These are phyloP conservation scores for Podilymbus podiceps DNA, from an alignment of 2,113 vertebrate species.

Conservation along the genomic window DNA sequence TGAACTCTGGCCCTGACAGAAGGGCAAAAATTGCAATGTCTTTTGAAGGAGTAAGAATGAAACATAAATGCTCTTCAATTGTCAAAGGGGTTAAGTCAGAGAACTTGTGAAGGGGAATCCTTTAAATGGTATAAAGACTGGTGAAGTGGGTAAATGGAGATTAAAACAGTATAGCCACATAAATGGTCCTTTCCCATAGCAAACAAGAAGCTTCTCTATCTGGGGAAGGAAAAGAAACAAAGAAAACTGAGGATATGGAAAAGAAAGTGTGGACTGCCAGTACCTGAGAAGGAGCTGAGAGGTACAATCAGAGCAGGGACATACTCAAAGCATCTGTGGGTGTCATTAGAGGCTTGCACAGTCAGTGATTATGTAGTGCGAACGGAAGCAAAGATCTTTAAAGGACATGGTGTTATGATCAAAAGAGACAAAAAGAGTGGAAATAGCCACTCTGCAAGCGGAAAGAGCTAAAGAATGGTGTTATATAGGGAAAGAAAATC, in stretches of 20 bases:
- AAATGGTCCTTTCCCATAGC: not conserved
- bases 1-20: not conserved
- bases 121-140: not conserved
- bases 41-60: not conserved
- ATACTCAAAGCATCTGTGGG: not conserved
- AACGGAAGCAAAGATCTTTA: slow-evolving; percentile 17
- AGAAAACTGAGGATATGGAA: not conserved
- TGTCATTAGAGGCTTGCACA: not conserved
- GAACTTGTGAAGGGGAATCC: not conserved
- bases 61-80: not conserved
- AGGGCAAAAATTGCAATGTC: not conserved
- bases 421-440: not conserved
- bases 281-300: not conserved
- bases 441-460: not conserved
- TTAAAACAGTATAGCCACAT: not conserved
- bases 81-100: not conserved
- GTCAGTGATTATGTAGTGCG: not conserved
- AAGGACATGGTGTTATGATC: not conserved
- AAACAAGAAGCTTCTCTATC: not conserved
- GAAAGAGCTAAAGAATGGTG: not conserved
- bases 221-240: not conserved
- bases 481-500: not conserved
- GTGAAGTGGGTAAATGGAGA: not conserved
- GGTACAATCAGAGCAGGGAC: not conserved
- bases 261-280: not conserved